These are phyloP conservation scores for Xiphias gladius DNA, from an alignment of 2,113 vertebrate genomes.

Conservation along the genomic window DNA sequence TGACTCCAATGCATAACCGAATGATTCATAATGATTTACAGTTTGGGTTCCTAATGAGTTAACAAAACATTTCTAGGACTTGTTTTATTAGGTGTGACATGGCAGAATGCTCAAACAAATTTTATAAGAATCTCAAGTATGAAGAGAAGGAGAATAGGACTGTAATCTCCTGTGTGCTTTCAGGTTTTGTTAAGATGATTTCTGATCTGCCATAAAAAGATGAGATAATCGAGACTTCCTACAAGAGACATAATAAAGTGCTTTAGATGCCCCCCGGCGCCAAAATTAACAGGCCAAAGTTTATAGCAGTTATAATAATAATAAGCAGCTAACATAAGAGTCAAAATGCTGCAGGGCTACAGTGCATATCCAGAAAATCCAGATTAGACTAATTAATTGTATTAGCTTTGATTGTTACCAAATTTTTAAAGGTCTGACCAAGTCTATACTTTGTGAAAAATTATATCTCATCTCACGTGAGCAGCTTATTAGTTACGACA, in stretches of 20 bases:
- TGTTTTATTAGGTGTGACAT: not conserved
- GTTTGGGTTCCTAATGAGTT: too few species aligned
- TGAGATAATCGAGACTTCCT: not conserved
- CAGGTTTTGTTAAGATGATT: not conserved
- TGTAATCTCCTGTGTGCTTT: not conserved
- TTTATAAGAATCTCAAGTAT: not conserved
- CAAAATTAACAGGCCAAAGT: not conserved
- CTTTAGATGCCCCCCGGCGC: not conserved
- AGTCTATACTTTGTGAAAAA: not conserved
- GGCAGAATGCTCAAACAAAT: not conserved
- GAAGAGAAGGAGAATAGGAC: not conserved
- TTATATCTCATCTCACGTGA: not conserved
- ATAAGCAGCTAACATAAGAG: not conserved
- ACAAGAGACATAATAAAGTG: too few species aligned
- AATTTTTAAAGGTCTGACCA: not conserved
- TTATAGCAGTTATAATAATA: not conserved
- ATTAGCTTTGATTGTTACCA: not conserved
- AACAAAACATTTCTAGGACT: not conserved
- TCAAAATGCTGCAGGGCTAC: not conserved
- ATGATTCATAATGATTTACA: not conserved
- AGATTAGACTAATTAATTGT: slow-evolving; percentile 6
- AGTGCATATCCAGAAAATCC: not conserved
- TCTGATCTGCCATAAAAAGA: not conserved
- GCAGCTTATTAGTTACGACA: not conserved
- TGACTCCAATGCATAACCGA: not conserved